Conservation (phyloP, 2,113 vertebrate genomes). For the Cyanoderma ruficeps region DNA sequence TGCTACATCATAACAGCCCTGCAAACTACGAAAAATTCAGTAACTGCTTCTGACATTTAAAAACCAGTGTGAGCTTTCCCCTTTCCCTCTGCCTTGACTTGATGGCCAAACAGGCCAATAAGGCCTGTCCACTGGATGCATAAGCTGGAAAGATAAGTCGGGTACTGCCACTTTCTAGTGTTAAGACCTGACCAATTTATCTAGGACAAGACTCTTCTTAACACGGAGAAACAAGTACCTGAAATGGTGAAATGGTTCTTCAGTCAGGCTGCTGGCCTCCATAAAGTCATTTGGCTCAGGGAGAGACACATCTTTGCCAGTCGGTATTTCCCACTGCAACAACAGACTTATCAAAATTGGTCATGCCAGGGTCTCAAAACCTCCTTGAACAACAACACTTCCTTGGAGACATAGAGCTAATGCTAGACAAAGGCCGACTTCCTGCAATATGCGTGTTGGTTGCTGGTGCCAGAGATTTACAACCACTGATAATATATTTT, state of each 20-base stretch:
- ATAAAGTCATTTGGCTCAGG: slow-evolving; percentile 6
- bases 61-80: background rate
- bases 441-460: slow-evolving; percentile 22
- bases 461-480: slow-evolving; percentile 57
- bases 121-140: background rate
- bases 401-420: slow-evolving; percentile 28
- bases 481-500: slow-evolving; percentile 61
- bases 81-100: background rate
- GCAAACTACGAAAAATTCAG: background rate
- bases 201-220: background rate
- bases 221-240: background rate
- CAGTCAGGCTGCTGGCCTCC: background rate
- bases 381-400: slow-evolving; percentile 45
- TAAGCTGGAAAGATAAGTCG: background rate
- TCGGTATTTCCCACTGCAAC: background rate
- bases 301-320: slow-evolving; percentile 41
- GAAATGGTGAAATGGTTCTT: background rate
- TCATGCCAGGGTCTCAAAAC: slow-evolving; percentile 44
- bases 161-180: background rate
- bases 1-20: background rate
- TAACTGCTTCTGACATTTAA: background rate
- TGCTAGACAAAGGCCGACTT: slow-evolving; percentile 53
- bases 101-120: background rate
- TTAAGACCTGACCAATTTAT: background rate
- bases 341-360: slow-evolving; percentile 54